Percentiles rank a stretch among this genome's conserved stretches.
Evolutionary conservation across 1,140 invertebrate species (phyloP).

Genomic region (Neodiprion virginianus): DNA sequence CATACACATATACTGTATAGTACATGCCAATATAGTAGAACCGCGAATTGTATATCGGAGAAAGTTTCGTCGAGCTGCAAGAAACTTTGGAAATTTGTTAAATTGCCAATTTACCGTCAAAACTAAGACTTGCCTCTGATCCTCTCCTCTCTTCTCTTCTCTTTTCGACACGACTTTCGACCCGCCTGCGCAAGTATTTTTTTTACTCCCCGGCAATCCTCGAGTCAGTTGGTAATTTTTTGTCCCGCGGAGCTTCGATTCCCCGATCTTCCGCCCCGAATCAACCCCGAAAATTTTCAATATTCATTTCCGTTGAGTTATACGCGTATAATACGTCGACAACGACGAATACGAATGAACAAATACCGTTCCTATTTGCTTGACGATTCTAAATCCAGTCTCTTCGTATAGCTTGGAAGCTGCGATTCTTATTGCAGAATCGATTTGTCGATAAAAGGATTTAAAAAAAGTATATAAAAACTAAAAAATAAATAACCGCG

Average conservation of each 20-base stretch:
- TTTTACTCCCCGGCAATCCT: slow-evolving; percentile 9
- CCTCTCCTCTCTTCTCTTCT: slow-evolving; percentile 10
- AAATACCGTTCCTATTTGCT: too few relatives aligned
- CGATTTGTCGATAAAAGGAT: too few relatives aligned
- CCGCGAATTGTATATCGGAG: neutral
- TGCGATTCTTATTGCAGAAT: too few relatives aligned
- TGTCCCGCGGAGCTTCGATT: slow-evolving; percentile 26
- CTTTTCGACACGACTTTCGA: slow-evolving; percentile 21
- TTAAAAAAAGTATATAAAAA: too few relatives aligned
- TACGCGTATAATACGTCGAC: slow-evolving; percentile 10
- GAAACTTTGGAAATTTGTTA: slow-evolving; percentile 60
- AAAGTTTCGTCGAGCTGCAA: slow-evolving; percentile 34
- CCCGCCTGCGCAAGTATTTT: slow-evolving; percentile 12
- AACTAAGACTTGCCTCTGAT: slow-evolving; percentile 42
- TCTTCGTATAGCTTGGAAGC: too few relatives aligned
- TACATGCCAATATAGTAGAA: too few relatives aligned
- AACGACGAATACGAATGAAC: too few relatives aligned
- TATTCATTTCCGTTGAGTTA: slow-evolving; percentile 52
- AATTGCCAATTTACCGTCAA: slow-evolving; percentile 59
- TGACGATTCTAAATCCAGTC: too few relatives aligned
- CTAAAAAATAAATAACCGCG: too few relatives aligned
- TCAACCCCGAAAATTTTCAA: slow-evolving; percentile 46
- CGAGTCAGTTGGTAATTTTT: slow-evolving; percentile 16
- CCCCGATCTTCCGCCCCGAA: slow-evolving; percentile 43
- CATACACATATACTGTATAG: too few relatives aligned